Conservation (phyloP, 1,140 invertebrate genomes). For the Dryas iulia region DNA sequence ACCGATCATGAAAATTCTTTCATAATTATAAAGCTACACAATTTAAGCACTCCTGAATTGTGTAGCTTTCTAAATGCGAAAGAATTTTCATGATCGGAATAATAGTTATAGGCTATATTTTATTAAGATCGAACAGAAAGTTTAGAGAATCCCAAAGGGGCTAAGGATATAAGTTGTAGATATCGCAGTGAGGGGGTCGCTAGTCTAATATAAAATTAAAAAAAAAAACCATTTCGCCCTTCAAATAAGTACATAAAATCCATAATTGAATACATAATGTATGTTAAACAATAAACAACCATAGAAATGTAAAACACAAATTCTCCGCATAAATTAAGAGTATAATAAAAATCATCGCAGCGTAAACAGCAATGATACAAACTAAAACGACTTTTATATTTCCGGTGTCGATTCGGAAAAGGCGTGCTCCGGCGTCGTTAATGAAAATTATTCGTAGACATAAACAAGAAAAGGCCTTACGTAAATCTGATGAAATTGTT, state of each 20-base stretch:
- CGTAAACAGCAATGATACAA: slow-evolving; percentile 4
- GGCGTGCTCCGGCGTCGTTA: slow-evolving; percentile 23
- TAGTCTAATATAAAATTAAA: too few species aligned
- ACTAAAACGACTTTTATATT: slow-evolving; percentile 8
- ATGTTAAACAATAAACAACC: background rate
- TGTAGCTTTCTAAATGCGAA: too few species aligned
- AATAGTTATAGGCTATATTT: too few species aligned
- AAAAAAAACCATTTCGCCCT: too few species aligned
- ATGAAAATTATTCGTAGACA: slow-evolving; percentile 7
- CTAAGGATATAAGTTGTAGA: too few species aligned
- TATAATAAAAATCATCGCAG: slow-evolving; percentile 6
- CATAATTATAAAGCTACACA: too few species aligned
- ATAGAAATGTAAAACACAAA: slow-evolving; percentile 1
- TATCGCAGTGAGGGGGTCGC: too few species aligned
- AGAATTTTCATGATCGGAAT: too few species aligned
- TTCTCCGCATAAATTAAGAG: background rate
- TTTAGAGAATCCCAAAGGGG: too few species aligned
- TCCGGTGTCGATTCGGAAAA: slow-evolving; percentile 19
- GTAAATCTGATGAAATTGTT: slow-evolving; percentile 16
- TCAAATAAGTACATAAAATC: background rate
- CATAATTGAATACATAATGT: background rate
- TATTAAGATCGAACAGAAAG: too few species aligned
- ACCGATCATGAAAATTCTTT: too few species aligned
- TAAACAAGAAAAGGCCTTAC: slow-evolving; percentile 9
- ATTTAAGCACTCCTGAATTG: too few species aligned